Base-by-base conservation (phyloP, 2,797 vertebrate genomes). In the Anguilla anguilla region DNA sequence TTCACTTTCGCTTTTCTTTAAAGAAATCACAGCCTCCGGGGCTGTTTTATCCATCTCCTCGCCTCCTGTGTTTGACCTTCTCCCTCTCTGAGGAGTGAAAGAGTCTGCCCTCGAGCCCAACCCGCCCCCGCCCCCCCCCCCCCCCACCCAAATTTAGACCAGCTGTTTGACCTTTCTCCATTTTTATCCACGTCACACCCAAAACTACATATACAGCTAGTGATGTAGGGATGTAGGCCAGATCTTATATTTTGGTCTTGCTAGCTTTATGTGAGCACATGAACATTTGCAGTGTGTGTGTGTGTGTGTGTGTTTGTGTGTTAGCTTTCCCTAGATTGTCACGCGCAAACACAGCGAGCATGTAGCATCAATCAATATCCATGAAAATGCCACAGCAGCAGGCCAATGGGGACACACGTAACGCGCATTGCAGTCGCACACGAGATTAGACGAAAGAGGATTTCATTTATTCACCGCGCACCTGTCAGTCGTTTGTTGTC, bases 61-160 rank as follows among this genome's bases (percentile, higher is more conserved):
- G n/a, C 51, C 84, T 77, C 46, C 49, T 53, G 51, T 46, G 85
- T 15, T 86, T 67, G 46, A 11, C 46, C 67, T 86, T 86, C 17
- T 51, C 69, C 25, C 49, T 77, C 51, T 17, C 11, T 67, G 25
- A 35, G 28, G 35, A 77, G 67, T 86, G 67, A 46, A 31, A 35
- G 25, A 74, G 31, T 22, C n/a, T 51, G 43, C 46, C 67, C 43
- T 28, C 25, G 7, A 57, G 84, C 28, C 55, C n/a, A 0, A 15
- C 64, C n/a, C 6, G 59, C 64, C n/a, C 6, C 69, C n/a, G n/a
- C n/a, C 25, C 67, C 35, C 25, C 39, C 19, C 39, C 46, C 59
- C 43, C 28, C 35, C 25, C 39, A 9, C 61, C 46, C 59, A 22
- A 31, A 59, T 84, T 25, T 61, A 22, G 31, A 19, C 35, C 35